Conservation (phyloP, 2,888 invertebrate genomes). For the Metalampra italica region DNA sequence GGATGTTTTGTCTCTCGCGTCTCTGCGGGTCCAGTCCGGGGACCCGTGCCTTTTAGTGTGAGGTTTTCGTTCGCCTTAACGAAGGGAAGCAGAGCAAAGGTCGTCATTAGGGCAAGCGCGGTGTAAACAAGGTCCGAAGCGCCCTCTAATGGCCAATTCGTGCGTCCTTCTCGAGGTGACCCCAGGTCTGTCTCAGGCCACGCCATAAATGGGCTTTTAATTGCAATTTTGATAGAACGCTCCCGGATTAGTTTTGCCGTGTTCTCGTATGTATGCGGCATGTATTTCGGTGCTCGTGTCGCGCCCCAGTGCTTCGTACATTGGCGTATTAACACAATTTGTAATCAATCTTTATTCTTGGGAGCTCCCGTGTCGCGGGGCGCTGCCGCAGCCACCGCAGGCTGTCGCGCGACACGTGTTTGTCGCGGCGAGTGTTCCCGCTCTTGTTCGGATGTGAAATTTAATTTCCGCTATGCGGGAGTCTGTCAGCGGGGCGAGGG, state of each 20-base stretch:
- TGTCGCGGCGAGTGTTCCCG: conserved; percentile 57
- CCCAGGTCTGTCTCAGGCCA: conserved; percentile 66
- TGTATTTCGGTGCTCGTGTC: conserved; percentile 13
- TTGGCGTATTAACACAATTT: conserved; percentile 19
- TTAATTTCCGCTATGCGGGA: conserved; percentile 76
- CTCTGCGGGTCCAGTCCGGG: conserved; percentile 67
- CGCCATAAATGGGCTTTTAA: conserved; percentile 74
- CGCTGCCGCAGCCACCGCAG: conserved; percentile 27
- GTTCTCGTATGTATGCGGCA: conserved; percentile 31
- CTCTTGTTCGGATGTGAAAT: conserved; percentile 78
- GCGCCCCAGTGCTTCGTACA: neutral
- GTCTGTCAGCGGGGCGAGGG: conserved; percentile 54
- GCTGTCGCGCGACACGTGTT: conserved; percentile 52
- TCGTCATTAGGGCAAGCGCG: conserved; percentile 79
- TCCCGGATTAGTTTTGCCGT: conserved; percentile 63
- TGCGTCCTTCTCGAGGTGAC: conserved; percentile 73
- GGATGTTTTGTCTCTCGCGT: conserved; percentile 59
- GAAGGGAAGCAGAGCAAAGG: conserved; percentile 79
- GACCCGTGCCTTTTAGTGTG: conserved; percentile 75
- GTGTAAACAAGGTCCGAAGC: conserved; percentile 78
- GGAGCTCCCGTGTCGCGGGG: neutral
- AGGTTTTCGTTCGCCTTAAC: conserved; percentile 78
- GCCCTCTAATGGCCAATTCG: conserved; percentile 79
- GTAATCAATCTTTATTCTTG: conserved; percentile 45
- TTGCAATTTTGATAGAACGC: conserved; percentile 73